Percentiles rank a stretch among this genome's conserved stretches.
These are phyloP conservation scores for Eurois occulta DNA, from an alignment of 2,888 invertebrate genomes.

Conservation along the genomic window DNA sequence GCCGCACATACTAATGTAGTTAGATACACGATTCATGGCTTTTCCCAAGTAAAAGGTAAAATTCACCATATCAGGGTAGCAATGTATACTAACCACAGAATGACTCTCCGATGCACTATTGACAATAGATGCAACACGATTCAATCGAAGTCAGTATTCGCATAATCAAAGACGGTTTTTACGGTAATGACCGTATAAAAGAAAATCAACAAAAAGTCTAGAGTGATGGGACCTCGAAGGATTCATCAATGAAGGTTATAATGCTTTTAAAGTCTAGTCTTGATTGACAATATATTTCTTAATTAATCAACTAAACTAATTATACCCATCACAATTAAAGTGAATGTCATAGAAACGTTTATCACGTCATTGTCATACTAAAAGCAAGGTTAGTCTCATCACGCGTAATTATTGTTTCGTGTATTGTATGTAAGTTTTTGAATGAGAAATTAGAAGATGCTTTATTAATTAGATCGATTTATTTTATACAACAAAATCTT, in stretches of 20 bases:
- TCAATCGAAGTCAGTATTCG: background rate
- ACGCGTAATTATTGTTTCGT: constrained; percentile 20
- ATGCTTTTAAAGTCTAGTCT: constrained; percentile 17
- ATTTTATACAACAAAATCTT: background rate
- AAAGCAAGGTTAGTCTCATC: constrained; percentile 25
- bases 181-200: background rate
- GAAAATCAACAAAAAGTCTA: constrained; percentile 12
- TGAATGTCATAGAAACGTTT: constrained; percentile 48
- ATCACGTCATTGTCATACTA: constrained; percentile 45
- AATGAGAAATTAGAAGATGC: background rate
- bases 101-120: background rate
- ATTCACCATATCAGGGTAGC: no score
- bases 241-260: constrained; percentile 36
- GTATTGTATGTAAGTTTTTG: constrained; percentile 1
- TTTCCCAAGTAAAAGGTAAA: background rate
- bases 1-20: background rate
- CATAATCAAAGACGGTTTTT: background rate
- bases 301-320: constrained; percentile 52
- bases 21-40: background rate
- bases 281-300: constrained; percentile 31
- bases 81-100: background rate
- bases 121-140: background rate
- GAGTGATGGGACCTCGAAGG: constrained; percentile 26
- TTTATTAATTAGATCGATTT: background rate
- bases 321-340: constrained; percentile 51